Conservation (phyloP, 2,888 invertebrate species). For the Nezara viridula region DNA sequence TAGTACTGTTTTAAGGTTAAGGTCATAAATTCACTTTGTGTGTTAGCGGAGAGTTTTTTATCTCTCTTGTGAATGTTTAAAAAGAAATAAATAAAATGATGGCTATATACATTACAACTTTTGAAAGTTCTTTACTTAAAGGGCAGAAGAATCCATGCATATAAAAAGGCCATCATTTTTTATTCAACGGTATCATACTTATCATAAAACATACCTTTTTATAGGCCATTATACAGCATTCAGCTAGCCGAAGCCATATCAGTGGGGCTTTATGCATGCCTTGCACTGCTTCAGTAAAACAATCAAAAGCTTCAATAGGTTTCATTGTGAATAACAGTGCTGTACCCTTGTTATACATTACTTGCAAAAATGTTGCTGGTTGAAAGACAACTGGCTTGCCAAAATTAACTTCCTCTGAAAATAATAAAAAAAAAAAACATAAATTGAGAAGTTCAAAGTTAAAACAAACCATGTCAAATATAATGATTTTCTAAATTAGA, state of each 20-base stretch:
- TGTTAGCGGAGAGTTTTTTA: neutral
- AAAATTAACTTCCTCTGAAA: slow-evolving; percentile 63
- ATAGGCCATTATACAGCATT: slow-evolving; percentile 86
- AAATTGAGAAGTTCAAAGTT: neutral
- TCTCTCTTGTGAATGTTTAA: neutral
- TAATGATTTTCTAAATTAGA: neutral
- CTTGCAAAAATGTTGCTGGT: slow-evolving; percentile 69
- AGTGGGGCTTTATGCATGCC: slow-evolving; percentile 84
- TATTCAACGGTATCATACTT: too few species aligned
- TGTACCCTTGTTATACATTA: slow-evolving; percentile 87
- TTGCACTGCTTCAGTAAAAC: slow-evolving; percentile 87
- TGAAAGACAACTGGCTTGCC: slow-evolving; percentile 68
- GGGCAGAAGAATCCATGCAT: neutral
- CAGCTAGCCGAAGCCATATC: slow-evolving; percentile 93
- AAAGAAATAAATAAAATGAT: neutral
- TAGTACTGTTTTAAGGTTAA: too few species aligned
- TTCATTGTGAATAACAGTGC: slow-evolving; percentile 85
- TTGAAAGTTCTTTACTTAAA: neutral
- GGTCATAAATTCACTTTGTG: neutral
- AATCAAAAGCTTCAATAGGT: slow-evolving; percentile 90
- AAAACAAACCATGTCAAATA: neutral
- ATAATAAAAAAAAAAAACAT: neutral
- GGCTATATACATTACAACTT: neutral
- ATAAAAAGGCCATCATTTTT: too few species aligned
- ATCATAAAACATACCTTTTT: slow-evolving; percentile 72